Evolutionary conservation across 2,797 vertebrate species (phyloP), one percentile per base, ranked within the genome.

Genomic region (Tapera naevia): DNA sequence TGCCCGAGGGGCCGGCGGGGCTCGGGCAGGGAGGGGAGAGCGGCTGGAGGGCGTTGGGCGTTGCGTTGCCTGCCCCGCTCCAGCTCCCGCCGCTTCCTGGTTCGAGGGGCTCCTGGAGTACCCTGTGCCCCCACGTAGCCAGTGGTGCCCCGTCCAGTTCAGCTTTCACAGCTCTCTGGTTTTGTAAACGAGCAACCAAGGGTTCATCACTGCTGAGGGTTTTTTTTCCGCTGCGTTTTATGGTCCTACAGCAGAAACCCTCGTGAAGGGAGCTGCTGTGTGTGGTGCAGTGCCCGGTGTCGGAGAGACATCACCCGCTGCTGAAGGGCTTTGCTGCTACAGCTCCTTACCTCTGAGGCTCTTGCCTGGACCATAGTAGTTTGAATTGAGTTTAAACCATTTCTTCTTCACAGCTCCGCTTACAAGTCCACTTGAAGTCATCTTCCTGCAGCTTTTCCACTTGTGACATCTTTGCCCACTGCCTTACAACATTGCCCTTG

Each of bases 131-230:
- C n/a, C 2, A n/a, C 7, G 2, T 2, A 21, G 50, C 13, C 50
- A 1, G 83, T 5, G 56, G 1, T 23, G 1, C 33, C 13, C 3
- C 45, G n/a, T 10, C 4, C 17, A 1, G 8, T 43, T 14, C 33
- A 4, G n/a, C 11, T 35, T 21, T 14, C 35, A 1, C 37, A 4
- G 8, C 9, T n/a, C 5, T 7, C 61, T 8, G 62, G 5, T 53
- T 28, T n/a, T 64, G 41, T 35, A 2, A 7, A 18, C 10, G 35
- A 51, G 30, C 65, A 21, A 9, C 30, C 21, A 48, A 1, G n/a
- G 19, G 0, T n/a, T 46, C 35, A 4, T 12, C 43, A 8, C 72
- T 30, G 11, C 0, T 8, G 21, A 23, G 1, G n/a, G n/a, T n/a
- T n/a, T 58, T 76, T 33, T 56, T 27, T 80, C 30, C 51, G 28